These are phyloP conservation scores for Piliocolobus tephrosceles DNA, from an alignment of 2,113 vertebrate genomes.

Conservation along the genomic window DNA sequence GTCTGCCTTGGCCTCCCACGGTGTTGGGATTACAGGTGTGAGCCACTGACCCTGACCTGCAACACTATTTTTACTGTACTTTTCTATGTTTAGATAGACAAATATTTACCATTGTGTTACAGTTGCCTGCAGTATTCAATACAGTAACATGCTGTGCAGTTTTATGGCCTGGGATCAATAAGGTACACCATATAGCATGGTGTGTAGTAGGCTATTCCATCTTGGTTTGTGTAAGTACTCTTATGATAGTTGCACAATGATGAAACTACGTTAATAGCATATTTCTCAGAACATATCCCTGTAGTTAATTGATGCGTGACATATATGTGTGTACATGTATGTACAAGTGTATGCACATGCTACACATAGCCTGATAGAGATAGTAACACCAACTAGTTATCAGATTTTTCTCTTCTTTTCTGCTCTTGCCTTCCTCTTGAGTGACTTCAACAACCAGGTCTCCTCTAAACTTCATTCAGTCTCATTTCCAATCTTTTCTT, in stretches of 20 bases:
- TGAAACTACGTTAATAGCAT: not conserved
- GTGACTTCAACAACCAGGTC: not conserved
- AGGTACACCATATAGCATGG: not conserved
- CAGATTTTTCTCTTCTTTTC: not conserved
- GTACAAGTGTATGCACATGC: not conserved
- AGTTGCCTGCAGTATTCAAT: not conserved
- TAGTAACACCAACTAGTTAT: not conserved
- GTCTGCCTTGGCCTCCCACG: no score
- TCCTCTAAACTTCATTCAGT: not conserved
- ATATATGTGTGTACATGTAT: not conserved
- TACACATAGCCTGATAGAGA: not conserved
- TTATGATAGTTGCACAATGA: not conserved
- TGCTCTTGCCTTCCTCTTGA: not conserved
- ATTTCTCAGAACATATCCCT: not conserved
- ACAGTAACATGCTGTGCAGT: not conserved
- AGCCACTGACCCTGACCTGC: no score
- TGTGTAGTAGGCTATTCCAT: not conserved
- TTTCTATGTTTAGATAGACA: not conserved
- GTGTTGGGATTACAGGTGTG: no score
- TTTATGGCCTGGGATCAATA: not conserved
- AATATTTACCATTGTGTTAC: not conserved
- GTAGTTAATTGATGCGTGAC: not conserved
- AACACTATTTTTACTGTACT: not conserved
- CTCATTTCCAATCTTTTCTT: not conserved
- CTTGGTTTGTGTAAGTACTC: not conserved